Evolutionary conservation across 2,113 vertebrate genomes (phyloP), one percentile per base, ranked within the genome.

Genomic region (Sinosuthora webbiana): DNA sequence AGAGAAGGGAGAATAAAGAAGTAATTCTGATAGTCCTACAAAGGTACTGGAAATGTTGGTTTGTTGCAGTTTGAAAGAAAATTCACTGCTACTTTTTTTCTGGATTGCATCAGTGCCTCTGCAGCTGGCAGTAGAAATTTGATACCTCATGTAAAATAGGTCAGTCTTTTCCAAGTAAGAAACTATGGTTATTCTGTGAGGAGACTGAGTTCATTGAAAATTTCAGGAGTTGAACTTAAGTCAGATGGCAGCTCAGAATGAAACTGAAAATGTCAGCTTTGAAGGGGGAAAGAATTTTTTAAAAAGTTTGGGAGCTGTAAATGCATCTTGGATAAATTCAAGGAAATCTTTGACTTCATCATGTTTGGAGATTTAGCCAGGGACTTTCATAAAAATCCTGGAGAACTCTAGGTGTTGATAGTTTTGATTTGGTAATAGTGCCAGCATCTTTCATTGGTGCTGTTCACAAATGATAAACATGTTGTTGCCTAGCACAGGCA

Each of bases 401-500:
- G 35, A 20, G 35, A 74, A 8, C 23, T 69, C 3, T 2, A 45
- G 55, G 20, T 60, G 16, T 74, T 63, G 20, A 33, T 41, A 56
- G 47, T 16, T 15, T 25, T 71, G 5, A 33, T 74, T 87, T 73
- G 42, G 25, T 50, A 44, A 12, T 18, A 81, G 45, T 39, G 28
- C 19, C 47, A 33, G 12, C 5, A 22, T 17, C 33, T 67, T 92
- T 73, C 15, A 11, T n/a, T 57, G 37, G 14, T 69, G 24, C 27
- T 70, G 30, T 30, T 80, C 22, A 44, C 5, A 6, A 70, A 33
- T 18, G 7, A 7, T 31, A 62, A 70, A 22, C 3, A 2, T 33
- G 6, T 53, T 9, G 0, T 22, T 74, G 56, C 0, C 0, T 27
- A 23, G 35, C 21, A 30, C 15, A 1, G 9, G 3, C 3, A 59